phyloP scores from a whole-genome alignment of 2,113 vertebrate species.

The Prunella fulvescens region DNA sequence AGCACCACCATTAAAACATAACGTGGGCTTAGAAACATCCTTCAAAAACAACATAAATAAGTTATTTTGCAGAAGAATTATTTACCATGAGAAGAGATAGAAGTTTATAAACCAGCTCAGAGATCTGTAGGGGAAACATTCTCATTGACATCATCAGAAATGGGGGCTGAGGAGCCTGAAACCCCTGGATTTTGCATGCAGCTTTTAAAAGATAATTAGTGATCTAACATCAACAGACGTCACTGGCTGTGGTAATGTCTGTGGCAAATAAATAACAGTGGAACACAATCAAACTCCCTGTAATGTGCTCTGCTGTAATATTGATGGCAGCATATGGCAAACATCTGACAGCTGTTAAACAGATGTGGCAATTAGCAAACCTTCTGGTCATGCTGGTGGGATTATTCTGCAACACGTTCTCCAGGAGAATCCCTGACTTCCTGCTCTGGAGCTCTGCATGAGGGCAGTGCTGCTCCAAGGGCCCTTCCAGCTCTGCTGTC shows the following conservation, averaged over 20 bases:
- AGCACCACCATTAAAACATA: neutral
- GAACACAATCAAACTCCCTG: conserved; percentile 75
- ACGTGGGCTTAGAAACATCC: neutral
- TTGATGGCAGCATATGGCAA: conserved; percentile 79
- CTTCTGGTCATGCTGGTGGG: conserved; percentile 76
- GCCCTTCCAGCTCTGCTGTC: neutral
- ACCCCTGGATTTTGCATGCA: neutral
- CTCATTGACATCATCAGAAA: neutral
- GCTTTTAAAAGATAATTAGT: conserved; percentile 63
- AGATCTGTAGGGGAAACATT: neutral
- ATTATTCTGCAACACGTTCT: conserved; percentile 71
- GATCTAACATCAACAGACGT: conserved; percentile 65
- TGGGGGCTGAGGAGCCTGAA: neutral
- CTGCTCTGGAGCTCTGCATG: conserved; percentile 51
- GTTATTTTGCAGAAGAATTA: conserved; percentile 10
- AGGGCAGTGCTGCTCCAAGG: conserved; percentile 1
- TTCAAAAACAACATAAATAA: conserved; percentile 47
- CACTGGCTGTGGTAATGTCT: conserved; percentile 72
- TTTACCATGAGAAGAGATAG: conserved; percentile 3
- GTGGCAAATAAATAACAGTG: conserved; percentile 76
- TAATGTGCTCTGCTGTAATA: conserved; percentile 73
- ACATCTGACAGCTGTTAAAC: conserved; percentile 81
- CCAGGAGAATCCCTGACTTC: conserved; percentile 61
- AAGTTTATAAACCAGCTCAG: neutral
- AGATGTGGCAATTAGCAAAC: conserved; percentile 88